phyloP scores from a whole-genome alignment of 2,888 invertebrate genomes.

The Rotaria magnacalcarata region DNA sequence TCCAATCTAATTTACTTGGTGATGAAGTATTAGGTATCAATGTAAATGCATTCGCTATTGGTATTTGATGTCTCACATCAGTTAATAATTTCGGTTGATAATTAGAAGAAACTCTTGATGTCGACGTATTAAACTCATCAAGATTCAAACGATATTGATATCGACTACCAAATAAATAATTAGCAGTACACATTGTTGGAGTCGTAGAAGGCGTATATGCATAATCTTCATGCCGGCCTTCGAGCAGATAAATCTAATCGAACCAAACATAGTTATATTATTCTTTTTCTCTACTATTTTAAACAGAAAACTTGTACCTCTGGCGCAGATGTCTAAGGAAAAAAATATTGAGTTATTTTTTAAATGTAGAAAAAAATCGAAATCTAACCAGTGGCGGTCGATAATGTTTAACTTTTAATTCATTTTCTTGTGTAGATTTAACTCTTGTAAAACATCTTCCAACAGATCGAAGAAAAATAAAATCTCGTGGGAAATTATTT shows the following conservation, averaged over 20 bases:
- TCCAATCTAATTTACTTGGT: neutral
- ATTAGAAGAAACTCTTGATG: neutral
- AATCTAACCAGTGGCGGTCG: constrained; percentile 55
- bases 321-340: neutral
- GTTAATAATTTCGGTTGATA: neutral
- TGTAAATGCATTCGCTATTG: neutral
- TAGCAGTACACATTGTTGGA: neutral
- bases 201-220: neutral
- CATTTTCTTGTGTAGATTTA: constrained; percentile 61
- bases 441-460: constrained; percentile 62
- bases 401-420: constrained; percentile 62
- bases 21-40: neutral
- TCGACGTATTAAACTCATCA: neutral
- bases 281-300: neutral
- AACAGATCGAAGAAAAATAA: constrained; percentile 61
- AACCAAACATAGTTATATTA: neutral
- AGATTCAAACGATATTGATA: neutral
- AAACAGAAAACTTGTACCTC: neutral
- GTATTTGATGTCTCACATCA: neutral
- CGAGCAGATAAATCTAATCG: neutral
- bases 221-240: constrained; percentile 26
- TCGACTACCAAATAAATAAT: constrained; percentile 31
- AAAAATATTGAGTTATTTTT: neutral
- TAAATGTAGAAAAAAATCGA: neutral
- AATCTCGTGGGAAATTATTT: constrained; percentile 58